Conservation (phyloP, 2,888 invertebrate genomes). For the Nemotelus pantherinus region DNA sequence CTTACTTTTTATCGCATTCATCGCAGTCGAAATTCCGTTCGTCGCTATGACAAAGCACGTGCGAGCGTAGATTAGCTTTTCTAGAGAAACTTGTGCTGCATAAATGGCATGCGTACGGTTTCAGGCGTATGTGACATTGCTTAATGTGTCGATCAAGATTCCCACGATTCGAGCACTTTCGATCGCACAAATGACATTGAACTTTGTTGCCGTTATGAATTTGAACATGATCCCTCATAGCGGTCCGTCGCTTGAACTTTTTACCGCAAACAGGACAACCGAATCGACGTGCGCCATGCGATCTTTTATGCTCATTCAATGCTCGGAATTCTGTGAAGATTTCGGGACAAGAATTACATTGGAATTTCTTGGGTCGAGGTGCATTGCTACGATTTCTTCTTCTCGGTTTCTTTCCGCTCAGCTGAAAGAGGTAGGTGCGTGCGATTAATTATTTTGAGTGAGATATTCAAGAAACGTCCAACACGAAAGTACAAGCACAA, state of each 20-base stretch:
- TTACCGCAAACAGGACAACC: constrained; percentile 45
- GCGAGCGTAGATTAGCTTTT: constrained; percentile 38
- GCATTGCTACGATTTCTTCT: too few species aligned
- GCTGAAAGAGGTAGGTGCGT: too few species aligned
- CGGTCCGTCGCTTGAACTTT: constrained; percentile 41
- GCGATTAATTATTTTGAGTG: too few species aligned
- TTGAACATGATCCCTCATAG: constrained; percentile 41
- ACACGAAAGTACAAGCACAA: too few species aligned
- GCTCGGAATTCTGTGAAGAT: background rate
- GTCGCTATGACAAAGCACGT: constrained; percentile 42
- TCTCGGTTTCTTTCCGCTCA: too few species aligned
- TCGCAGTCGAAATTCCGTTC: constrained; percentile 42
- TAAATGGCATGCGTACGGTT: constrained; percentile 33
- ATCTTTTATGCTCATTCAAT: constrained; percentile 44
- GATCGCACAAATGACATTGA: constrained; percentile 43
- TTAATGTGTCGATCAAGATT: constrained; percentile 48
- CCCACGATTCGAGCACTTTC: constrained; percentile 46
- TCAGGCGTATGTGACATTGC: constrained; percentile 41
- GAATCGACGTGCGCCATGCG: constrained; percentile 30
- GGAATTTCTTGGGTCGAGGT: background rate
- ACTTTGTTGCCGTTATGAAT: constrained; percentile 42
- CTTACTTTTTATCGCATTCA: constrained; percentile 48
- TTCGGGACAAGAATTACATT: background rate
- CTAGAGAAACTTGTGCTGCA: constrained; percentile 46
- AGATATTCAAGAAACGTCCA: too few species aligned